These are phyloP conservation scores for Willisornis vidua DNA, from an alignment of 2,113 vertebrate genomes.

Conservation along the genomic window DNA sequence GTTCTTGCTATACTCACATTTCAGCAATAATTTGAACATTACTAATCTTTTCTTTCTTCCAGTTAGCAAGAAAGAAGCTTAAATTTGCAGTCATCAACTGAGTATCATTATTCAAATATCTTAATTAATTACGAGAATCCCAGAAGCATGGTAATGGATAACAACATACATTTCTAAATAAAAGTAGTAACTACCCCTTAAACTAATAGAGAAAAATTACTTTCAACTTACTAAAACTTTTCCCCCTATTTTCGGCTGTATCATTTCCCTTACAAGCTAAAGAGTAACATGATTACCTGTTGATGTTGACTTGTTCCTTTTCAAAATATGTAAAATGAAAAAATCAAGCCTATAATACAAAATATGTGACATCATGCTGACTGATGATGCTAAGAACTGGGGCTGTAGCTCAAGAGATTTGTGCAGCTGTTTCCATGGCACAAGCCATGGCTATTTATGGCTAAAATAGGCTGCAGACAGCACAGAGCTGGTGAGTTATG, in stretches of 20 bases:
- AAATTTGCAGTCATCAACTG: not conserved
- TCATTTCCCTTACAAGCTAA: not conserved
- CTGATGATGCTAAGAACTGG: not conserved
- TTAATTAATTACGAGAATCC: not conserved
- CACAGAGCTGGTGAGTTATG: not conserved
- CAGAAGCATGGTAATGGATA: not conserved
- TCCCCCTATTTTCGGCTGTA: not conserved
- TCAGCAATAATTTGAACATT: not conserved
- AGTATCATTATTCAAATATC: not conserved
- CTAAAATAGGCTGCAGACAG: not conserved
- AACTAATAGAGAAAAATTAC: not conserved
- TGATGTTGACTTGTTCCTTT: not conserved
- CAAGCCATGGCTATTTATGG: not conserved
- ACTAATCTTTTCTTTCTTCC: not conserved
- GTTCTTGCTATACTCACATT: not conserved
- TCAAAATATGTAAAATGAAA: not conserved
- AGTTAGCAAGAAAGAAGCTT: not conserved
- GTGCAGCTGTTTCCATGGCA: not conserved
- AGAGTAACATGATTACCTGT: not conserved
- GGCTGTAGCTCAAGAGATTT: not conserved
- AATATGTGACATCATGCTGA: not conserved
- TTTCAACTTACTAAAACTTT: not conserved
- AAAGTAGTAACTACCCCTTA: not conserved
- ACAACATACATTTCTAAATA: not conserved
- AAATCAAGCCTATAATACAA: not conserved